These are phyloP conservation scores for Pycnonotus jocosus DNA, from an alignment of 2,113 vertebrate species.

Conservation along the genomic window DNA sequence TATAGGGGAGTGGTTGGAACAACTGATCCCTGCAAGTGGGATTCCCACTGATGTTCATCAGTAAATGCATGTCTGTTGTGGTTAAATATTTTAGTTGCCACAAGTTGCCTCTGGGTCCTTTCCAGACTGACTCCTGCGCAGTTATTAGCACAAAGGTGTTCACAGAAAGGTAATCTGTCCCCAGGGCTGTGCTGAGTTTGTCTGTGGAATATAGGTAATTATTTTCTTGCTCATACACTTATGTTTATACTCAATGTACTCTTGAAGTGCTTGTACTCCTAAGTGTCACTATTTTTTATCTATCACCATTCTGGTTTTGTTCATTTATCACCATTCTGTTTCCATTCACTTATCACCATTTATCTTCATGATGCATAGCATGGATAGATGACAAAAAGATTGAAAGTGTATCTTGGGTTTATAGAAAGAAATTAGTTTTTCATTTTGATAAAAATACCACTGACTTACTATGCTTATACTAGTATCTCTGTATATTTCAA, in stretches of 20 bases:
- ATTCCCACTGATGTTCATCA: not conserved
- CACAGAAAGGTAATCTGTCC: not conserved
- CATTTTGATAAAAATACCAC: not conserved
- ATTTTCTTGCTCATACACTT: not conserved
- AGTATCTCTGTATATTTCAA: not conserved
- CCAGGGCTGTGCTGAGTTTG: not conserved
- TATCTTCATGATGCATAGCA: not conserved
- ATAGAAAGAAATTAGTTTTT: not conserved
- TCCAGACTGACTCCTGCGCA: not conserved
- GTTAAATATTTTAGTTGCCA: not conserved
- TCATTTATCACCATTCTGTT: not conserved
- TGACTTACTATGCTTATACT: not conserved
- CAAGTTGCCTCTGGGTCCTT: not conserved
- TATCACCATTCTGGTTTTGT: not conserved
- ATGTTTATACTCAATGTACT: not conserved
- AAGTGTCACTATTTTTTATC: not conserved
- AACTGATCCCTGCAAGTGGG: not conserved
- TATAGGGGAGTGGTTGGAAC: not conserved
- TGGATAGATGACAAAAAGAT: not conserved
- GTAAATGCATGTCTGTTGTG: not conserved
- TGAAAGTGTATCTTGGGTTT: not conserved
- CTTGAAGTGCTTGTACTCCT: not conserved
- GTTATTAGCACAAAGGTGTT: not conserved
- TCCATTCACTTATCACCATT: not conserved
- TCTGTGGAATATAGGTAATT: not conserved